phyloP scores from a whole-genome alignment of 2,888 invertebrate genomes.

The Brachyopa scutellaris region DNA sequence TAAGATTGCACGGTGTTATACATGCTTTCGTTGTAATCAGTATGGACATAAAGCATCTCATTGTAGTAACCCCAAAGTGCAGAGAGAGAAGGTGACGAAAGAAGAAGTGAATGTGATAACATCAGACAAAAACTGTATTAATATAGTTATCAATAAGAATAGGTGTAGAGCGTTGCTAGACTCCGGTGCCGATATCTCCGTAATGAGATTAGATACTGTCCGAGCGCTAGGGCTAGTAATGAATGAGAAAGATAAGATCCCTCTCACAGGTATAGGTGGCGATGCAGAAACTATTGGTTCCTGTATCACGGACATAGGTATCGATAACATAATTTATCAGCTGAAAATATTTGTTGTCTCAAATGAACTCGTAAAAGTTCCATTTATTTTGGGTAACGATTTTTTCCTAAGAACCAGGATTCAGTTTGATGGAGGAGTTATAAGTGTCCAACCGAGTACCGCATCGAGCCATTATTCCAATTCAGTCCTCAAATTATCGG shows the following conservation, averaged over 20 bases:
- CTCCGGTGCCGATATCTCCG: conserved; percentile 37
- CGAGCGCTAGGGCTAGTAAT: neutral
- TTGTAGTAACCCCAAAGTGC: neutral
- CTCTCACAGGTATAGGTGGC: conserved; percentile 26
- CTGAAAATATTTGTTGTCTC: conserved; percentile 25
- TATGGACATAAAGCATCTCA: conserved; percentile 18
- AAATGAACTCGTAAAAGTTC: conserved; percentile 20
- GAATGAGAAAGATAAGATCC: conserved; percentile 3
- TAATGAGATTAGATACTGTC: conserved; percentile 21
- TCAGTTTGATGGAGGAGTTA: too few species aligned
- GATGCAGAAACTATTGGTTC: conserved; percentile 13
- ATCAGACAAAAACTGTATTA: too few species aligned
- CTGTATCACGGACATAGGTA: conserved; percentile 4
- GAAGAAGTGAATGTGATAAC: too few species aligned
- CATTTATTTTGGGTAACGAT: conserved; percentile 28
- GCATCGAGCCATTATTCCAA: too few species aligned
- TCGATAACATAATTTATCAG: neutral
- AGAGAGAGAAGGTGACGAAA: too few species aligned
- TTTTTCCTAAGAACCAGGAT: neutral
- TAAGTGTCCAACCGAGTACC: too few species aligned
- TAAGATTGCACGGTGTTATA: neutral
- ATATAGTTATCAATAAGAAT: neutral
- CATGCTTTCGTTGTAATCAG: conserved; percentile 29
- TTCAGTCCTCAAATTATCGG: too few species aligned
- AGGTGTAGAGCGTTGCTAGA: conserved; percentile 9